Base-by-base conservation (phyloP, 2,797 vertebrate species). In the Pipistrellus kuhlii region DNA sequence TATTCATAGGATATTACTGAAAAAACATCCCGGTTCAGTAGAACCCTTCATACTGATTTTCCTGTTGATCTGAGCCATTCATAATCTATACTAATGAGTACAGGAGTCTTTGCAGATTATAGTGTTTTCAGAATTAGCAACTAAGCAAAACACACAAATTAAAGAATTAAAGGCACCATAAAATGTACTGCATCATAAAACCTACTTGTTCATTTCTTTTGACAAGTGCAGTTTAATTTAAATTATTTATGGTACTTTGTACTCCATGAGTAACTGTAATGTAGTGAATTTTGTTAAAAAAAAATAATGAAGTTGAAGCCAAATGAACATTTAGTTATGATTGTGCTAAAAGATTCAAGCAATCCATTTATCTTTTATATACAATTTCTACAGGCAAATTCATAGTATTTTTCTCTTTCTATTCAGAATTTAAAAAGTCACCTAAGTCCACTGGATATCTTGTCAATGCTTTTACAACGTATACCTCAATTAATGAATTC, bases 171-270 rank as follows among this genome's bases (percentile, higher is more conserved):
- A 80, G 68, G 85, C 85, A 78, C 95, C 94, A 91, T 97, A 96
- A 97, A 97, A 95, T 95, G 91, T 97, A 94, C 55, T 94, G 97
- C 96, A 89, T 94, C 96, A 96, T 91, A 98, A 97, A 98, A 95
- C 91, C 92, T 96, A 97, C 96, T 97, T 96, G 77, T 92, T 97
- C 96, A 97, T 98, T 97, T 98, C 96, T 97, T 97, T 97, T 98
- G 97, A 98, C 96, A 97, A 97, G 94, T 90, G 91, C 96, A 64
- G 97, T 97, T 98, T 97, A 97, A 94, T 92, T 98, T 98, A 98
- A 98, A 97, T 98, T 98, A 96, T 97, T 98, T 98, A 97, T 91
- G 93, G 84, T 95, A 86, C 88, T 97, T 92, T 86, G 51, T 94
- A 90, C 71, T 95, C 90, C 27, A 76, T 18, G 51, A 93, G 88